Evolutionary conservation across 2,888 invertebrate species (phyloP).

Genomic region (Apoderus coryli): DNA sequence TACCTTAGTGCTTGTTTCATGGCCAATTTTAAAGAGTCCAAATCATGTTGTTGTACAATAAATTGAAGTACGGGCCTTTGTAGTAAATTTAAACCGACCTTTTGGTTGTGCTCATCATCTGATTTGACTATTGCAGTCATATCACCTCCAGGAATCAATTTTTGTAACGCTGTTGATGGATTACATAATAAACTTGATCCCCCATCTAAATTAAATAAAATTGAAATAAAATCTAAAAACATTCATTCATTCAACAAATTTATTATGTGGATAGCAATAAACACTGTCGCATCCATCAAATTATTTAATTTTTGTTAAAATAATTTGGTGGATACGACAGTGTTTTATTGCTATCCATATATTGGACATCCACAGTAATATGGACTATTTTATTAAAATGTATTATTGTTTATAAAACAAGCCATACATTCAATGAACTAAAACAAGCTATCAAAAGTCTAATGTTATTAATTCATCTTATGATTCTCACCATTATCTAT

Average conservation of each 20-base stretch:
- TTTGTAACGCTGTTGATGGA: conserved; percentile 76
- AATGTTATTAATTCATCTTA: no score
- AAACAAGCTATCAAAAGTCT: no score
- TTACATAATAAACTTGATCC: conserved; percentile 74
- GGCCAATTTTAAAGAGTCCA: conserved; percentile 67
- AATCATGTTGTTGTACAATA: conserved; percentile 70
- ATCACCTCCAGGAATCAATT: conserved; percentile 55
- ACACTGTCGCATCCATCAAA: no score
- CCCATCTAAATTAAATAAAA: conserved; percentile 39
- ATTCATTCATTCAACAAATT: no score
- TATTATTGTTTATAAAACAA: no score
- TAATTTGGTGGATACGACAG: no score
- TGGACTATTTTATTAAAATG: no score
- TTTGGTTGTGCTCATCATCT: conserved; percentile 25
- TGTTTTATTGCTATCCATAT: no score
- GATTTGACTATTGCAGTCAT: conserved; percentile 35
- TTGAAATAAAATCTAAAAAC: conserved; percentile 2
- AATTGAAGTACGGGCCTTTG: conserved; percentile 79
- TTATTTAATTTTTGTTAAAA: no score
- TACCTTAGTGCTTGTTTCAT: conserved; percentile 75
- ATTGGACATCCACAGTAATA: no score
- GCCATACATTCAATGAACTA: no score
- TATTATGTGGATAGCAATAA: no score
- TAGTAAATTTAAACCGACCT: conserved; percentile 41
- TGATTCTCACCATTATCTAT: conserved; percentile 33